phyloP scores from a whole-genome alignment of 2,888 invertebrate genomes.

The Drosophila antonietae region DNA sequence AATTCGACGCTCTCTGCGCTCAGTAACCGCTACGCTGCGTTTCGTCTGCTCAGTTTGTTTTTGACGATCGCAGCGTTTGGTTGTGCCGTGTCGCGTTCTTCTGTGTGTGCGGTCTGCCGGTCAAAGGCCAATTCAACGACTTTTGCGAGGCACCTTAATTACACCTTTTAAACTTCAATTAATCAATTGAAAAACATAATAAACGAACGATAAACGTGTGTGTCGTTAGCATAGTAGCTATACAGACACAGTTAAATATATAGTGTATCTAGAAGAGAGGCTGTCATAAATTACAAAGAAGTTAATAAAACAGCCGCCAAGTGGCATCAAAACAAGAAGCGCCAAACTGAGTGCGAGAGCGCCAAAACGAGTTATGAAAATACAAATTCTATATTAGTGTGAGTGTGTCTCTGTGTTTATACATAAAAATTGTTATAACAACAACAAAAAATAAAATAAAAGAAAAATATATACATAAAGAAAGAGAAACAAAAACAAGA shows the following conservation, averaged over 20 bases:
- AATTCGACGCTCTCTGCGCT: constrained; percentile 12
- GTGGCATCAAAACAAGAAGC: constrained; percentile 63
- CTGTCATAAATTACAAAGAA: constrained; percentile 63
- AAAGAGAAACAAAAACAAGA: constrained; percentile 58
- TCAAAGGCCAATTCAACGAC: constrained; percentile 54
- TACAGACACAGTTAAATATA: constrained; percentile 5
- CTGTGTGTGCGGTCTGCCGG: constrained; percentile 7
- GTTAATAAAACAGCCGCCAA: constrained; percentile 64
- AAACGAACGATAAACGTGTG: constrained; percentile 33
- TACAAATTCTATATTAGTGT: constrained; percentile 64
- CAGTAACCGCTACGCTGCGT: constrained; percentile 13
- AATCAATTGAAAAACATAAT: constrained; percentile 56
- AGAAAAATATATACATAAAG: constrained; percentile 7
- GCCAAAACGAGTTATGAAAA: constrained; percentile 77
- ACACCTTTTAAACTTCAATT: constrained; percentile 73
- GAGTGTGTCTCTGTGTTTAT: constrained; percentile 11
- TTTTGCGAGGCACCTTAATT: constrained; percentile 55
- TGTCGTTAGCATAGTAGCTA: constrained; percentile 8
- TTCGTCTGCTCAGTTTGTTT: constrained; percentile 70
- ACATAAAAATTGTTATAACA: constrained; percentile 57
- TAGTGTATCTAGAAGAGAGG: background rate
- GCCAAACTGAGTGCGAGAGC: constrained; percentile 41
- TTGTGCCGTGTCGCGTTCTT: constrained; percentile 63
- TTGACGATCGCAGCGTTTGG: constrained; percentile 77
- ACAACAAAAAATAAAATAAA: constrained; percentile 11